Conservation (phyloP, 2,888 invertebrate species). For the Mesochorus sp. region DNA sequence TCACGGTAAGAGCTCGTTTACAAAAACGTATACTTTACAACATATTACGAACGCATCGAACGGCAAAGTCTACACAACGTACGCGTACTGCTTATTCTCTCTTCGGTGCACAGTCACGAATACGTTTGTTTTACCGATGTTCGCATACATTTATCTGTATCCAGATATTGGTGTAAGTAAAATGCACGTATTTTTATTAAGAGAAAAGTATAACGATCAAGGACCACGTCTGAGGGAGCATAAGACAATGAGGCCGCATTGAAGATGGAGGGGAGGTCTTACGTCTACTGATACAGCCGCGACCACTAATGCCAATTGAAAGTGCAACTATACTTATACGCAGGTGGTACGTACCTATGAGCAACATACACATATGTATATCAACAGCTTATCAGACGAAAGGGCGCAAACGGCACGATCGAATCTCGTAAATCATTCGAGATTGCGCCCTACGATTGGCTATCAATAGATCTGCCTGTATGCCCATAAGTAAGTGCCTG, state of each 20-base stretch:
- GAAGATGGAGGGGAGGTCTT: constrained; percentile 16
- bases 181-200: constrained; percentile 27
- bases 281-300: constrained; percentile 7
- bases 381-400: background rate
- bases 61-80: background rate
- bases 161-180: background rate
- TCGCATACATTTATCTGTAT: background rate
- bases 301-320: constrained; percentile 53
- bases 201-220: constrained; percentile 32
- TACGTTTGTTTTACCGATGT: too few species aligned
- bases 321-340: constrained; percentile 45
- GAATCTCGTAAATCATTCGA: background rate
- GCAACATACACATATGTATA: background rate
- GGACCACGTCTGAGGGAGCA: constrained; percentile 1
- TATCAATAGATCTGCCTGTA: too few species aligned
- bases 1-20: constrained; percentile 29
- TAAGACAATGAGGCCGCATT: constrained; percentile 36
- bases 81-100: constrained; percentile 1
- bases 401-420: background rate
- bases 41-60: constrained; percentile 6
- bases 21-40: constrained; percentile 33
- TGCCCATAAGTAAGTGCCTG: background rate
- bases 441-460: background rate
- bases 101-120: background rate
- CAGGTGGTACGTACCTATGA: constrained; percentile 17